These are phyloP conservation scores for Anarrhichthys ocellatus DNA, from an alignment of 2,113 vertebrate species.

Conservation along the genomic window DNA sequence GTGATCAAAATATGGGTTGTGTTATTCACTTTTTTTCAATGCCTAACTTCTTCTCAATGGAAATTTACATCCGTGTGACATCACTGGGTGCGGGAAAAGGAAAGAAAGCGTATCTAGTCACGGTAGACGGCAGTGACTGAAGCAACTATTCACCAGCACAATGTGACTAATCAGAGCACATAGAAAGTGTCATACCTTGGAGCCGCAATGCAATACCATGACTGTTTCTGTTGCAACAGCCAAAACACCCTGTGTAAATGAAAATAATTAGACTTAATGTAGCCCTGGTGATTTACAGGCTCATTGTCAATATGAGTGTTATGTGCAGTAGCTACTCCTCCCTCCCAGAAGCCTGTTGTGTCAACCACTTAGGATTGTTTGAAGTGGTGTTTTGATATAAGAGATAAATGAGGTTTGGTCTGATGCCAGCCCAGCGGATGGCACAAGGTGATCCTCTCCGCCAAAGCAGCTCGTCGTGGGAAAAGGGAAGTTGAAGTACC, in stretches of 20 bases:
- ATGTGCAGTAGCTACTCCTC: conserved; percentile 17
- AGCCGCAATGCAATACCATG: conserved; percentile 1
- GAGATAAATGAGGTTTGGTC: conserved; percentile 67
- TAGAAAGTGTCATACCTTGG: conserved; percentile 22
- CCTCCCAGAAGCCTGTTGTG: conserved; percentile 34
- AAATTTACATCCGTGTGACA: conserved; percentile 28
- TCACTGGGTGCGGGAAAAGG: conserved; percentile 30
- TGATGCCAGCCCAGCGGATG: conserved; percentile 58
- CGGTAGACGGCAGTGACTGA: conserved; percentile 25
- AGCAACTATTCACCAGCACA: conserved; percentile 53
- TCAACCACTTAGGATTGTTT: conserved; percentile 57
- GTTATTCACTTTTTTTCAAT: not conserved
- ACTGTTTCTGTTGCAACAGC: conserved; percentile 16
- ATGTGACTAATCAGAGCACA: conserved; percentile 63
- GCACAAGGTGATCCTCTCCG: conserved; percentile 35
- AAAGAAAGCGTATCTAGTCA: conserved; percentile 53
- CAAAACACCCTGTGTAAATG: conserved; percentile 12
- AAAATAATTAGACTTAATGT: conserved; percentile 21
- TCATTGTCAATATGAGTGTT: not conserved
- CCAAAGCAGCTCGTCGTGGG: conserved; percentile 19
- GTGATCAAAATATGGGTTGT: not conserved
- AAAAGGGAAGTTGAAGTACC: conserved; percentile 28
- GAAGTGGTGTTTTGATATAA: conserved; percentile 73
- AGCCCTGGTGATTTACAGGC: not conserved
- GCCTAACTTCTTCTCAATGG: conserved; percentile 15